Base-by-base conservation (phyloP, 2,888 invertebrate species). In the Diplolepis rosae region DNA sequence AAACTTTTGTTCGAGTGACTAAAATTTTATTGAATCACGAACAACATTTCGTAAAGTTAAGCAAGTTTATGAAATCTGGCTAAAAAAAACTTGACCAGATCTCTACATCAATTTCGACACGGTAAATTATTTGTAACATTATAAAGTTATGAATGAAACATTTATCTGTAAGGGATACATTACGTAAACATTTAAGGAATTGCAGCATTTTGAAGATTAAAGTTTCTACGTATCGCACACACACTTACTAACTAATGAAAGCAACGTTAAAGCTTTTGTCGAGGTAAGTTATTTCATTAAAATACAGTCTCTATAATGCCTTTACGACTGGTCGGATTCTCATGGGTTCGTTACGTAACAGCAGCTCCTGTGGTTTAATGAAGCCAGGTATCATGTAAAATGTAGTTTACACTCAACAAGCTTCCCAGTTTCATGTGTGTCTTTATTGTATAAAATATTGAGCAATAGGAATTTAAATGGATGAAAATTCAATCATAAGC, bases 271-370 rank as follows among this genome's bases (percentile, higher is more conserved):
- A 61, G 39, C 61, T 13, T 39, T 61, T 61, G 61, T 61, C 61
- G 22, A 27, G 27, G n/a, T 24, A 39, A 61, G 61, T 27, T 61
- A 61, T 61, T 61, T 61, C 61, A 39, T 61, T 39, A 39, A 39
- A 61, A 39, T 61, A 61, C 61, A 61, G 35, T 61, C 45, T 35
- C 61, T 61, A 24, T 61, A 61, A 61, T 61, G 61, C 61, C 24
- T 61, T 39, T 61, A 61, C 61, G 22, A 39, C 56, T 35, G n/a
- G 56, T 32, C 6, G 24, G n/a, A 61, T 39, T 39, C 61, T 35
- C 61, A 13, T 35, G 13, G 24, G 18, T 39, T 24, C 11, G 61
- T 61, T 61, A 39, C 9, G 22, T 61, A 39, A 11, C 11, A 22
- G 18, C 11, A 22, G 61, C 35, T 35, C 35, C n/a, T 56, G 56